Conservation (phyloP, 2,797 vertebrate genomes). For the Argyrosomus regius region DNA sequence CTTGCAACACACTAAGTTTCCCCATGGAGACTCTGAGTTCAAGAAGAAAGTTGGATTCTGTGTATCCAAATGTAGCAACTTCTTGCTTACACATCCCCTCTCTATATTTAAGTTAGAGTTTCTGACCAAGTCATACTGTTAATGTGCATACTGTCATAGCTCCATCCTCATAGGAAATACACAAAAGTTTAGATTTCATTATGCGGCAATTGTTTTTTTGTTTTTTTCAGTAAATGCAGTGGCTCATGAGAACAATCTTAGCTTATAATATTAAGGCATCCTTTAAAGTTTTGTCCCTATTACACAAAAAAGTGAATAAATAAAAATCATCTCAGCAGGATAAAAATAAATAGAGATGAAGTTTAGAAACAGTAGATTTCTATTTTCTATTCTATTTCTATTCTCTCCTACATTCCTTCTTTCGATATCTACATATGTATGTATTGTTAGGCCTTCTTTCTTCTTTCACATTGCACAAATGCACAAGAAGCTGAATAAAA, state of each 20-base stretch:
- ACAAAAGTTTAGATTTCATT: not conserved
- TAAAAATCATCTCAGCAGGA: not conserved
- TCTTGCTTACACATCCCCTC: not conserved
- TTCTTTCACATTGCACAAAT: not conserved
- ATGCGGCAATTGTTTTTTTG: not conserved
- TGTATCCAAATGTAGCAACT: not conserved
- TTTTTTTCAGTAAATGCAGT: not conserved
- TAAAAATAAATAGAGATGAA: not conserved
- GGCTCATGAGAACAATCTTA: not conserved
- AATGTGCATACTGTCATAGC: not conserved
- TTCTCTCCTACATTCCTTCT: constrained; percentile 15
- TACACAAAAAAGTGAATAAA: not conserved
- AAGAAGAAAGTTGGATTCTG: not conserved
- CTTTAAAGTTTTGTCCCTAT: not conserved
- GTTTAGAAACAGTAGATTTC: not conserved
- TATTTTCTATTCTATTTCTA: constrained; percentile 8
- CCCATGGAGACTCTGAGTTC: constrained; percentile 3
- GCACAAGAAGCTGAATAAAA: not conserved
- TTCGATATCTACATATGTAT: not conserved
- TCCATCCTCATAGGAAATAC: not conserved
- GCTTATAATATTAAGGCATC: not conserved
- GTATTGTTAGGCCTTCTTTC: not conserved
- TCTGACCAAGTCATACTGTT: not conserved
- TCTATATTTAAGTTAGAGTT: not conserved
- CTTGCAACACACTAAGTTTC: too few relatives aligned